phyloP scores from a whole-genome alignment of 2,888 invertebrate species.

The Meandrusa payeni region DNA sequence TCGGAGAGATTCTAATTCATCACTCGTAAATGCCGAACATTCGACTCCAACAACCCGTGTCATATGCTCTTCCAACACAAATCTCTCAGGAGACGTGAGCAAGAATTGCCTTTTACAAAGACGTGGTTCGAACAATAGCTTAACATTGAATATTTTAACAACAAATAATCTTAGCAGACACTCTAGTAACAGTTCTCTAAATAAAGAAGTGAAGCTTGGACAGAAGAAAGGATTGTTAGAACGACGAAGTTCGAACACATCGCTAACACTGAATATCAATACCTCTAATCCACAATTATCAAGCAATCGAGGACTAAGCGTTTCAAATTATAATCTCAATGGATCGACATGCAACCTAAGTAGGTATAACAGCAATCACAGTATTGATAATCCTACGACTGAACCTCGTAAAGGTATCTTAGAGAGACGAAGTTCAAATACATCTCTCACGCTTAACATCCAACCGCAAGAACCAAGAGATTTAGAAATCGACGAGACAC shows the following conservation, averaged over 20 bases:
- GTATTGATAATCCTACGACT: slow-evolving; percentile 56
- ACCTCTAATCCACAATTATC: slow-evolving; percentile 72
- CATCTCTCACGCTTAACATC: slow-evolving; percentile 86
- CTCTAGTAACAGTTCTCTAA: slow-evolving; percentile 80
- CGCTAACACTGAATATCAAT: slow-evolving; percentile 88
- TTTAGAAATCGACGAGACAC: slow-evolving; percentile 65
- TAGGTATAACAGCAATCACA: slow-evolving; percentile 70
- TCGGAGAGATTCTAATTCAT: slow-evolving; percentile 92
- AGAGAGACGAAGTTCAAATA: slow-evolving; percentile 90
- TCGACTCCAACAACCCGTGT: slow-evolving; percentile 62
- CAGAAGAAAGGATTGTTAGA: slow-evolving; percentile 87
- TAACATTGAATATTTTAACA: slow-evolving; percentile 87
- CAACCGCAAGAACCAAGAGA: slow-evolving; percentile 69
- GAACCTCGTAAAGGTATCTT: slow-evolving; percentile 83
- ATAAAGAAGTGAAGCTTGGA: slow-evolving; percentile 60
- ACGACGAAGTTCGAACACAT: slow-evolving; percentile 94
- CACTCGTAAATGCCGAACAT: slow-evolving; percentile 84
- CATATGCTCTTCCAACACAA: slow-evolving; percentile 75
- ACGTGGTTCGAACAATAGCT: slow-evolving; percentile 91
- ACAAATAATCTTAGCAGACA: slow-evolving; percentile 74
- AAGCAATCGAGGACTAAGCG: slow-evolving; percentile 62
- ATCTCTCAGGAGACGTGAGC: slow-evolving; percentile 55
- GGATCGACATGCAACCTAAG: slow-evolving; percentile 75
- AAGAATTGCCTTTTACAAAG: slow-evolving; percentile 87
- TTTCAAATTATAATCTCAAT: slow-evolving; percentile 76